Conservation (phyloP, 1,140 invertebrate species). For the Ceratina australensis region DNA sequence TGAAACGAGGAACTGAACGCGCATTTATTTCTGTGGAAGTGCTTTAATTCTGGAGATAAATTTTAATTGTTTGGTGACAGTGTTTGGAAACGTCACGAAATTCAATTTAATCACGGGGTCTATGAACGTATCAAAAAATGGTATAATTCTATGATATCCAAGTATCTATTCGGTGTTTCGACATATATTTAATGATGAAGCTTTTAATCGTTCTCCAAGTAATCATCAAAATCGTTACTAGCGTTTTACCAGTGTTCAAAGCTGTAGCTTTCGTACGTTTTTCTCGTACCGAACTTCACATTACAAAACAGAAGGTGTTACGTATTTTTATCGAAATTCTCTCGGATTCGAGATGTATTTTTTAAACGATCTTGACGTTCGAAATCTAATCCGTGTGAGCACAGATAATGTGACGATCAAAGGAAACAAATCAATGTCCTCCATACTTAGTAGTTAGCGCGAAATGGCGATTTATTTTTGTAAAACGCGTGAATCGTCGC, state of each 20-base stretch:
- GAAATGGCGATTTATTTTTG: slow-evolving; percentile 56
- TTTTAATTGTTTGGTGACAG: not conserved
- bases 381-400: slow-evolving; percentile 1
- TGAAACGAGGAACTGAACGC: not conserved
- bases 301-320: not conserved
- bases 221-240: slow-evolving; percentile 24
- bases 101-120: not conserved
- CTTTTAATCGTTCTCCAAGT: slow-evolving; percentile 32
- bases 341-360: not conserved
- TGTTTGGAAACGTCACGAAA: not conserved
- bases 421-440: slow-evolving; percentile 32
- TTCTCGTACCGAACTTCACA: slow-evolving; percentile 14
- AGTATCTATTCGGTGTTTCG: slow-evolving; percentile 32
- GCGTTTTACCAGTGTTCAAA: not conserved
- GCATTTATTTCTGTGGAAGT: not conserved
- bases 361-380: slow-evolving; percentile 26
- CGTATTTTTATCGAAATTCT: slow-evolving; percentile 23
- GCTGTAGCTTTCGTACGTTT: slow-evolving; percentile 10
- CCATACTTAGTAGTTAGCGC: slow-evolving; percentile 20
- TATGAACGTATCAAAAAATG: slow-evolving; percentile 36
- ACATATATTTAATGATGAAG: slow-evolving; percentile 43
- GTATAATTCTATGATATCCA: slow-evolving; percentile 35
- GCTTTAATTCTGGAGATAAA: not conserved
- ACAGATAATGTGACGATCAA: not conserved
- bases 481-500: slow-evolving; percentile 30